Conservation (phyloP, 1,140 invertebrate species). For the Marisa cornuarietis region DNA sequence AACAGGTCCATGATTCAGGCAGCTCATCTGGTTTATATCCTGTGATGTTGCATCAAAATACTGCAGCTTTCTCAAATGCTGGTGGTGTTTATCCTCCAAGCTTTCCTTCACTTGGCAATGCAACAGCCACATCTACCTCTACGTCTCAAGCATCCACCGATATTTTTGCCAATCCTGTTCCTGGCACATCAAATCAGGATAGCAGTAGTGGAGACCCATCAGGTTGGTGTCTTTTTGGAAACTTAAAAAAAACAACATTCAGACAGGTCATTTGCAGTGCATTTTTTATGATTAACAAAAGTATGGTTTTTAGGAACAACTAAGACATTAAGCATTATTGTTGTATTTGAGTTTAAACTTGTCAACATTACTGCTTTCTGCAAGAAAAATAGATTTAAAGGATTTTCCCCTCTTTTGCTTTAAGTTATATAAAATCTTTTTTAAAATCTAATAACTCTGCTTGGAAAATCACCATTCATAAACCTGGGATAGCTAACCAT, state of each 20-base stretch:
- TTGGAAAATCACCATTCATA: too few relatives aligned
- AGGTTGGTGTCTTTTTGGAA: conserved; percentile 22
- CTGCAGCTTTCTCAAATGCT: conserved; percentile 15
- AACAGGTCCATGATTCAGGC: conserved; percentile 3
- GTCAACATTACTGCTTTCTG: too few relatives aligned
- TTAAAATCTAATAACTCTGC: too few relatives aligned
- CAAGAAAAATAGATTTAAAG: too few relatives aligned
- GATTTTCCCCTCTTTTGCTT: too few relatives aligned
- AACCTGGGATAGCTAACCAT: too few relatives aligned
- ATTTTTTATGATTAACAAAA: too few relatives aligned
- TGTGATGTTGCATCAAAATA: conserved; percentile 21
- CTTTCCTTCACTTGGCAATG: conserved; percentile 12
- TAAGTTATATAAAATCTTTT: too few relatives aligned
- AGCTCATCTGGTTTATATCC: conserved; percentile 13
- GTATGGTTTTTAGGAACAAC: too few relatives aligned
- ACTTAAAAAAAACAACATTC: not conserved
- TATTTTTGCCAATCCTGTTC: conserved; percentile 10
- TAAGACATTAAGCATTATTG: too few relatives aligned
- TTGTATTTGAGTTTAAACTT: too few relatives aligned
- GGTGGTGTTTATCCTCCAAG: conserved; percentile 13
- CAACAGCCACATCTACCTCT: not conserved
- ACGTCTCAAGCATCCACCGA: conserved; percentile 4
- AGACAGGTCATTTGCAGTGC: too few relatives aligned
- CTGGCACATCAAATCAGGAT: conserved; percentile 22
- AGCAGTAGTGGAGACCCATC: conserved; percentile 25